Evolutionary conservation across 2,113 vertebrate genomes (phyloP).

Genomic region (Rafetus swinhoei): DNA sequence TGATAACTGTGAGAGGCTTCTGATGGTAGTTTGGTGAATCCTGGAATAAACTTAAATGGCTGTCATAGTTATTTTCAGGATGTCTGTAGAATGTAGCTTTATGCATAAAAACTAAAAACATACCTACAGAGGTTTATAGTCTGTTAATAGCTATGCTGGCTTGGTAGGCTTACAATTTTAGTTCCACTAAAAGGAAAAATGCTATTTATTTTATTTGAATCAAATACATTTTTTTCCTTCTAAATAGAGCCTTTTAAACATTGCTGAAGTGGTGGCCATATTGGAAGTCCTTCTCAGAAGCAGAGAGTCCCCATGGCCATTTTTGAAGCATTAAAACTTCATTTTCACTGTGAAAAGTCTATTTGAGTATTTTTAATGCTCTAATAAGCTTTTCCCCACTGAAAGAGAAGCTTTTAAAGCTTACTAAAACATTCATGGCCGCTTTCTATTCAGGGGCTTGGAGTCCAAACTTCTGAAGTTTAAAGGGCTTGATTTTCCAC

Average conservation of each 20-base stretch:
- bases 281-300: constrained; percentile 30
- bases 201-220: neutral
- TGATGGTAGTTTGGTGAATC: neutral
- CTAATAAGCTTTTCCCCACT: constrained; percentile 62
- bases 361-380: constrained; percentile 52
- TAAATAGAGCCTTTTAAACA: neutral
- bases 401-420: constrained; percentile 68
- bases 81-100: neutral
- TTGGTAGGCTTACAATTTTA: neutral
- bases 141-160: neutral
- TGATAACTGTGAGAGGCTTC: neutral
- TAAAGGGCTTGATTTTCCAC: constrained; percentile 14
- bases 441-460: neutral
- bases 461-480: constrained; percentile 24
- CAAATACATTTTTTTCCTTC: neutral
- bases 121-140: neutral
- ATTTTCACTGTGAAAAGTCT: constrained; percentile 51
- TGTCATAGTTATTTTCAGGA: neutral
- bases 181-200: neutral
- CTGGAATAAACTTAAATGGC: neutral
- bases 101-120: neutral
- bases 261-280: neutral
- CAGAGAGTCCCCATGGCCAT: constrained; percentile 22
- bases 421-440: constrained; percentile 62
- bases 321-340: constrained; percentile 40